A percentile compares a stretch with the other conserved stretches of the same genome.
Conservation (phyloP, 2,797 vertebrate genomes). For the Tamandua tetradactyla region DNA sequence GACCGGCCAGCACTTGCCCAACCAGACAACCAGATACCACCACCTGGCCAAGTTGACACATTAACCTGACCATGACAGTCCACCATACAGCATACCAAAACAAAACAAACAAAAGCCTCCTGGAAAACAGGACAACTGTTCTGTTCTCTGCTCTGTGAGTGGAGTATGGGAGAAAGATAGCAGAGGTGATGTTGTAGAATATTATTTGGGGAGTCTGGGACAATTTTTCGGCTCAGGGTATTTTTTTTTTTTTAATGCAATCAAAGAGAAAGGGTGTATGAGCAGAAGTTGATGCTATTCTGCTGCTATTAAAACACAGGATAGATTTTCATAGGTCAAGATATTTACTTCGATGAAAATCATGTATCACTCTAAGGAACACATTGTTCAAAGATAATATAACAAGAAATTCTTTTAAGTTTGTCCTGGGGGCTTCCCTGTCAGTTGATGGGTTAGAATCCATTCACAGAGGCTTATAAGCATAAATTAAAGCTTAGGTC, state of each 20-base stretch:
- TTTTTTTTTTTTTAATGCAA: not conserved
- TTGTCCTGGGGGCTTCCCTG: slow-evolving; percentile 24
- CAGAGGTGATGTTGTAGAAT: not conserved
- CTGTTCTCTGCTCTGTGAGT: not conserved
- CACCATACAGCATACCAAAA: too few relatives aligned
- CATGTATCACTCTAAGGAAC: not conserved
- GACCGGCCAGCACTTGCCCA: too few relatives aligned
- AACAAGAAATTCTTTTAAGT: slow-evolving; percentile 58
- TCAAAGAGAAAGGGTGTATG: not conserved
- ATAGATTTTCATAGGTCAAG: not conserved
- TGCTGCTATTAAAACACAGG: not conserved
- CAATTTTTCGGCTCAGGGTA: not conserved
- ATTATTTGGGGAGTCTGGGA: slow-evolving; percentile 1
- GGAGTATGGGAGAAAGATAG: not conserved
- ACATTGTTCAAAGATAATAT: slow-evolving; percentile 17
- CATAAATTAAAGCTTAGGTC: slow-evolving; percentile 18
- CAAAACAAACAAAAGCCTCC: slow-evolving; percentile 1
- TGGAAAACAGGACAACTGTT: not conserved
- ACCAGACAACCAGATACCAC: too few relatives aligned
- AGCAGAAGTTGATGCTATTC: not conserved
- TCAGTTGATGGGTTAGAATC: slow-evolving; percentile 21
- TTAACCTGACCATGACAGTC: too few relatives aligned
- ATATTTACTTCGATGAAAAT: not conserved
- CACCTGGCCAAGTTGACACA: too few relatives aligned
- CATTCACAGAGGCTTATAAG: slow-evolving; percentile 40